These are phyloP conservation scores for Python bivittatus DNA, from an alignment of 2,113 vertebrate genomes.

Conservation along the genomic window DNA sequence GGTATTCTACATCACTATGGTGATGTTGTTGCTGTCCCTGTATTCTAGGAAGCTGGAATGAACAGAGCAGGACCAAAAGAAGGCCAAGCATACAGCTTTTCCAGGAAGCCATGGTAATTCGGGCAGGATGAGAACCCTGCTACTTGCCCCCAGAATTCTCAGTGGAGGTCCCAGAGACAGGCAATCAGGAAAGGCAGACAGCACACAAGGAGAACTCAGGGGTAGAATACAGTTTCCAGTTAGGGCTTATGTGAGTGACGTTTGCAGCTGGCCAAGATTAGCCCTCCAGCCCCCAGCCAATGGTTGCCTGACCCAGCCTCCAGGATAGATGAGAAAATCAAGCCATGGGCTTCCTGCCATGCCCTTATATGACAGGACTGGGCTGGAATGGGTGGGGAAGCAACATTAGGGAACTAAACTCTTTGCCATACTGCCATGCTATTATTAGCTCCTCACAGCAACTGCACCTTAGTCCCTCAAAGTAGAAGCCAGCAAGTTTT, in stretches of 20 bases:
- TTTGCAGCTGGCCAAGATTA: conserved; percentile 42
- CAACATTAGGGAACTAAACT: background rate
- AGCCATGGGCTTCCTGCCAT: conserved; percentile 4
- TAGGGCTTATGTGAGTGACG: conserved; percentile 35
- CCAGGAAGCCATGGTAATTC: conserved; percentile 74
- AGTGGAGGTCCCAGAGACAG: background rate
- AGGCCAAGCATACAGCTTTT: conserved; percentile 77
- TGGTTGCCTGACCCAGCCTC: conserved; percentile 1
- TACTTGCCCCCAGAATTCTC: background rate
- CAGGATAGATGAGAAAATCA: background rate
- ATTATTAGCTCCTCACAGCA: conserved; percentile 27
- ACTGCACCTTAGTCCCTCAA: background rate
- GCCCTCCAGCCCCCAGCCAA: conserved; percentile 35
- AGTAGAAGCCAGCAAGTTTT: background rate
- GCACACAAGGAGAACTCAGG: background rate
- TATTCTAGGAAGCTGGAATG: conserved; percentile 70
- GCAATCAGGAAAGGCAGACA: conserved; percentile 20
- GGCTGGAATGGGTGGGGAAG: conserved; percentile 5
- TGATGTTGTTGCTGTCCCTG: conserved; percentile 15
- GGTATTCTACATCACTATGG: conserved; percentile 57
- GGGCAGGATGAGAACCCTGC: background rate
- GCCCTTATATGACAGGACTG: conserved; percentile 27
- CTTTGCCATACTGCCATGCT: conserved; percentile 9
- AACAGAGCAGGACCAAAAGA: conserved; percentile 79
- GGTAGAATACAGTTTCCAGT: conserved; percentile 1